Evolutionary conservation across 2,113 vertebrate genomes (phyloP), one percentile per base, ranked within the genome.

Genomic region (Tautogolabrus adspersus): DNA sequence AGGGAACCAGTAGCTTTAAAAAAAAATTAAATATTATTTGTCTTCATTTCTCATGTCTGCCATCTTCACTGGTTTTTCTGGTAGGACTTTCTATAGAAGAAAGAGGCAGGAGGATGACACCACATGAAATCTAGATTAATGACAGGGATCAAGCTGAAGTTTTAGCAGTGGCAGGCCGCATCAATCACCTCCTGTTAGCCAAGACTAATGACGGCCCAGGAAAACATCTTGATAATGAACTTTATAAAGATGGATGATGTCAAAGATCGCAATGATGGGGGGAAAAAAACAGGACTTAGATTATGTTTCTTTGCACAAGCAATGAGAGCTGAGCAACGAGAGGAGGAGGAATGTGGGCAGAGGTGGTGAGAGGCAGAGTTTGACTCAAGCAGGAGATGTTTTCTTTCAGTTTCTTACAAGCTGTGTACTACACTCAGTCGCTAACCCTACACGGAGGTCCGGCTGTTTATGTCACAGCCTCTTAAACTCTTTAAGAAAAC

Each of bases 201-300:
- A 88, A 92, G 92, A 96, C 93, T 94, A 95, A 96, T 96, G 94
- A 94, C 91, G 89, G 90, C 81, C 86, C 90, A 95, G 94, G 92
- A 94, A 94, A 95, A 95, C 93, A 91, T 92, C 90, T 91, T 89
- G 93, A 95, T 96, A 95, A 96, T 94, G 93, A 94, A 90, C 89
- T 95, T 96, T 94, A 95, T 89, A 93, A 94, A 95, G 96, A 97
- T 95, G 89, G 93, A 96, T 96, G 91, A 90, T 88, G 88, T 88
- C 88, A 72, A 77, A 92, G 85, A 91, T 87, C 89, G 93, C 93
- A 95, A 93, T 89, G 30, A 34, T 34, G 30, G 30, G 6, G 6
- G 0, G 9, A 91, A 94, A 88, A 81, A 87, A 75, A 85, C 7
- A 83, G 46, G 37, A 54, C 60, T 77, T 81, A 34, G 67, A 59